Percentiles rank a stretch among this genome's conserved stretches.
Conservation (phyloP, 2,113 vertebrate genomes). For the Rhinoderma darwinii region DNA sequence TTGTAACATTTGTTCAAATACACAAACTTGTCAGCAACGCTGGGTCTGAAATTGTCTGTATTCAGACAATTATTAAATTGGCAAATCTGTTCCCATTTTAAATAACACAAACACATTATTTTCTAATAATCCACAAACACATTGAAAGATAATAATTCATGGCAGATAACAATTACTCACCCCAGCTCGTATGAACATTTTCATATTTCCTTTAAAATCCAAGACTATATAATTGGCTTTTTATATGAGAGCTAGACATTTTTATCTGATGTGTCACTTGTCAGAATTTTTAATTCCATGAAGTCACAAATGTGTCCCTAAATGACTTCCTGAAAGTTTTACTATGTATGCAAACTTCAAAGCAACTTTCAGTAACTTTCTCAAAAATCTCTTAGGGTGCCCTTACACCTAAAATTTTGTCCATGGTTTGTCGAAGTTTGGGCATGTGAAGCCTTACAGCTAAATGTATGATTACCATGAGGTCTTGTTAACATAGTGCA, state of each 20-base stretch:
- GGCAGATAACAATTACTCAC: slow-evolving; percentile 48
- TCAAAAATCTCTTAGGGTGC: neutral
- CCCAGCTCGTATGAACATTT: slow-evolving; percentile 31
- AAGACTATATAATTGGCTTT: slow-evolving; percentile 50
- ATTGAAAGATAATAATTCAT: slow-evolving; percentile 39
- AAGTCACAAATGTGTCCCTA: slow-evolving; percentile 24
- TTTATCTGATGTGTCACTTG: slow-evolving; percentile 41
- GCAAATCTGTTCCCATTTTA: slow-evolving; percentile 45
- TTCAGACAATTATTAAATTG: slow-evolving; percentile 47
- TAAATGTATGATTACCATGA: no score
- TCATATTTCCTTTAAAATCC: slow-evolving; percentile 35
- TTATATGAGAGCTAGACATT: slow-evolving; percentile 45
- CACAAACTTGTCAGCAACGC: slow-evolving; percentile 33
- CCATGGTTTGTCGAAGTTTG: no score
- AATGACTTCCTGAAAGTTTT: slow-evolving; percentile 38
- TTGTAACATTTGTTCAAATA: slow-evolving; percentile 46
- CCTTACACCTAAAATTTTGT: neutral
- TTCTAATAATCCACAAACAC: slow-evolving; percentile 35
- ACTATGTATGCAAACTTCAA: slow-evolving; percentile 18
- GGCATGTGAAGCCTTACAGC: no score
- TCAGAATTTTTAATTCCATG: slow-evolving; percentile 42
- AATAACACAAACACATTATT: slow-evolving; percentile 52
- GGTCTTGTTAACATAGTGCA: no score
- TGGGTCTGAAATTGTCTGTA: slow-evolving; percentile 11
- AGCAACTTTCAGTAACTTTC: neutral